These are phyloP conservation scores for Malurus alboscapulatus DNA, from an alignment of 2,113 vertebrate species.

Conservation along the genomic window DNA sequence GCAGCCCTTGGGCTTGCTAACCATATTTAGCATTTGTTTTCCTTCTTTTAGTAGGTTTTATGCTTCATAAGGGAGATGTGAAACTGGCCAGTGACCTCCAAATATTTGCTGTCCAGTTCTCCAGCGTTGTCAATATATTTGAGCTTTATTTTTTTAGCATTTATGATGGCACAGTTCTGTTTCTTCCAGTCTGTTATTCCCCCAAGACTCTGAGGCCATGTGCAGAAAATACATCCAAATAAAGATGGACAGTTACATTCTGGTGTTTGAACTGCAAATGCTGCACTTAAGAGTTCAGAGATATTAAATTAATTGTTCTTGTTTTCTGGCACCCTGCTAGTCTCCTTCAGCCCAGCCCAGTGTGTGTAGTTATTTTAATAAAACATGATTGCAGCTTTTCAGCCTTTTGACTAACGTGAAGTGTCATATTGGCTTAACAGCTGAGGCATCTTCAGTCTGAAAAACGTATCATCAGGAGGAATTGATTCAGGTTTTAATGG, in stretches of 20 bases:
- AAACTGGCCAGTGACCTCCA: background rate
- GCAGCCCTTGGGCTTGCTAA: rapidly evolving
- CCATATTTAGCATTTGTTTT: background rate
- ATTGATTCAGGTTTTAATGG: conserved; percentile 20
- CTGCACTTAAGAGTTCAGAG: background rate
- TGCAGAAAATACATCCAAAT: background rate
- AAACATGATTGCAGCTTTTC: conserved; percentile 50
- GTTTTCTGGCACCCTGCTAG: background rate
- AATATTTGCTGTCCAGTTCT: background rate
- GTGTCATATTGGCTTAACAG: conserved; percentile 32
- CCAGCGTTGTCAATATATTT: background rate
- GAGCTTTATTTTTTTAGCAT: background rate
- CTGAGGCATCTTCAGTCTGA: conserved; percentile 36
- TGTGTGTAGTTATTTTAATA: conserved; percentile 42
- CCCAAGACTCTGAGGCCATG: background rate
- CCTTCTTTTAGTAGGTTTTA: background rate
- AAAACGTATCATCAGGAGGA: background rate
- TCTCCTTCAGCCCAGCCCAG: background rate
- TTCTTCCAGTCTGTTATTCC: background rate
- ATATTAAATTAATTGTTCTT: background rate
- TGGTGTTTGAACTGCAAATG: background rate
- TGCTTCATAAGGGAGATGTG: background rate
- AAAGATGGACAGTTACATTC: background rate
- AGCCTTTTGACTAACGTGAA: conserved; percentile 53
- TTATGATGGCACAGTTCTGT: background rate